Base-by-base conservation (phyloP, 2,888 invertebrate genomes). In the Molanna angustata region DNA sequence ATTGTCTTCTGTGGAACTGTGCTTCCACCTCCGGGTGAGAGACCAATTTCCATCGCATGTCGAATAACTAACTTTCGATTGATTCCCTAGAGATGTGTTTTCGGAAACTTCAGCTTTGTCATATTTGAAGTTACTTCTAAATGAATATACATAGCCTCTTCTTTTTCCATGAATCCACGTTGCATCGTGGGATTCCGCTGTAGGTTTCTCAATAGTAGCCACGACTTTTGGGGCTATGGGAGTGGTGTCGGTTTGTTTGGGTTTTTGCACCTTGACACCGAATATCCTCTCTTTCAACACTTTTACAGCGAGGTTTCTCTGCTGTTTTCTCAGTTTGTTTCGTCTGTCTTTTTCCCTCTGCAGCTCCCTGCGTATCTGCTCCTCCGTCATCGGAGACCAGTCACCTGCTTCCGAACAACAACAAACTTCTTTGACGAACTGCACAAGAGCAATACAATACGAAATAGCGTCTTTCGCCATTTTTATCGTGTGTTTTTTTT, bases 351-450 rank as follows among this genome's bases (percentile, higher is more conserved):
- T 50, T 17, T 56, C 54, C 18, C 47, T 32, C 18, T 50, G 47
- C 27, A 53, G 16, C 21, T 58, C 67, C 68, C 2, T 64, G 16
- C 74, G 74, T 72, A 76, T 74, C 13, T 76, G 74, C 4, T 57
- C 54, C 39, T 58, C 54, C 14, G 50, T 50, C 52, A 58, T 50
- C 1, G 76, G 77, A 0, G 76, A 76, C 76, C 76, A 76, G 44
- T 74, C 72, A 33, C 72, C 77, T 69, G 76, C 73, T 59, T 76
- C 75, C 0, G 76, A 72, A 50, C 77, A 77, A 58, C 76, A 76
- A 61, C 76, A 77, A 60, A 76, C 69, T 63, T 76, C 76, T 59
- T 76, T 77, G 18, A 77, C 68, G 19, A 76, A 65, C 54, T 74
- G 69, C 18, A 72, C 75, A 62, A 77, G 69, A 37, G 75, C 72